Evolutionary conservation across 1,140 invertebrate species (phyloP), one percentile per base, ranked within the genome.

Genomic region (Anastrepha ludens): DNA sequence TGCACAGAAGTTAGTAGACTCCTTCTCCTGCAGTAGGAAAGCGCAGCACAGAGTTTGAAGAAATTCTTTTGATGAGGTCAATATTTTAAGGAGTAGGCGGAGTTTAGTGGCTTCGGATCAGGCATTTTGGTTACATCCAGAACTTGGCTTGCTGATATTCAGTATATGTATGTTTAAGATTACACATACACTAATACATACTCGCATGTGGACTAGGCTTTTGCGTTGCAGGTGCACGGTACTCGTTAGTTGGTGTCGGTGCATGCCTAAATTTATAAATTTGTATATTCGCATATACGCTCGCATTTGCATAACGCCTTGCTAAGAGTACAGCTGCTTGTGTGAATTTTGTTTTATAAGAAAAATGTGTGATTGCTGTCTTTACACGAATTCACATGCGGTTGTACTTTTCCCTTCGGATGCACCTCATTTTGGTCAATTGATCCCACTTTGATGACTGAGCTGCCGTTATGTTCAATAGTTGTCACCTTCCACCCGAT

Each of bases 381-480:
- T 3, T 29, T 67, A 41, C 1, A 29, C 29, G 29, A 29, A 29
- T 29, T 29, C 1, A 4, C 20, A 20, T 39, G 3, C 20, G 13
- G 13, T 8, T 3, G 8, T 7, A 67, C 29, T 39, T 39, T 20
- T 20, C 7, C 64, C 2, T 9, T 11, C 11, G 39, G 64, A 3
- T 15, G 13, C 11, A 20, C 39, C 39, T 39, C 29, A 67, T 29
- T 74, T 74, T 47, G 39, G 2, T 74, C 67, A 74, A 74, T 74
- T 74, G 67, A 29, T 47, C 41, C 67, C 41, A 44, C 39, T 74
- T 74, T 74, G 67, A 44, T 74, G 41, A 74, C 39, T 74, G 41
- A 74, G 41, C 41, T 41, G 67, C 39, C 41, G 41, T 44, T 44
- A 74, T 74, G 41, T 74, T 47, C 67, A 74, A 74, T 74, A 74